These are phyloP conservation scores for Furnarius figulus DNA, from an alignment of 2,113 vertebrate genomes.

Conservation along the genomic window DNA sequence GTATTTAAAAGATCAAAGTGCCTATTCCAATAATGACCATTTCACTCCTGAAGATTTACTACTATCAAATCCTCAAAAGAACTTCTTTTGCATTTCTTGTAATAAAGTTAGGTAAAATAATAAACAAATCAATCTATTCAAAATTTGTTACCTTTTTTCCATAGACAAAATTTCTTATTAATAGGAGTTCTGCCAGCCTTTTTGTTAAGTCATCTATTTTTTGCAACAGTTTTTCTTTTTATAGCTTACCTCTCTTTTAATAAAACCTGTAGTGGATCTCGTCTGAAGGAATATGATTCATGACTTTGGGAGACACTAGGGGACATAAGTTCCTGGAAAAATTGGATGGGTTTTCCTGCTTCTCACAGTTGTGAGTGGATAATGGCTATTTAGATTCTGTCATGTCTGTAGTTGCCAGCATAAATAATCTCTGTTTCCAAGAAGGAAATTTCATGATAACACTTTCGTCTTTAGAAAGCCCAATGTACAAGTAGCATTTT, in stretches of 20 bases:
- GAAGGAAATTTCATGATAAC: background rate
- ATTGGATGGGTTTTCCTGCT: slow-evolving; percentile 26
- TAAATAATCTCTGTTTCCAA: slow-evolving; percentile 27
- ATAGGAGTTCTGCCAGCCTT: background rate
- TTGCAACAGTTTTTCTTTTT: background rate
- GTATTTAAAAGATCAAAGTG: background rate
- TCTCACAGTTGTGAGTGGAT: slow-evolving; percentile 3
- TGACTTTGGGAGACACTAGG: background rate
- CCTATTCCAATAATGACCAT: background rate
- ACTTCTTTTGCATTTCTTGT: too few relatives aligned
- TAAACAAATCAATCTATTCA: background rate
- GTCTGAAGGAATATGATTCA: background rate
- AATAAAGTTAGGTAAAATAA: background rate
- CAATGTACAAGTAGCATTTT: background rate
- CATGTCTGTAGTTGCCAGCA: slow-evolving; percentile 29
- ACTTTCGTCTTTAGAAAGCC: background rate
- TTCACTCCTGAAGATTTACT: background rate
- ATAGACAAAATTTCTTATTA: background rate
- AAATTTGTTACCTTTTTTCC: background rate
- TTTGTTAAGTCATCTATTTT: background rate
- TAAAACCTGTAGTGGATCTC: background rate
- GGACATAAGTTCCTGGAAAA: slow-evolving; percentile 41
- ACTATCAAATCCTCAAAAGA: background rate
- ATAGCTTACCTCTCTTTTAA: background rate
- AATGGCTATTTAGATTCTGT: slow-evolving; percentile 33